Evolutionary conservation across 2,888 invertebrate species (phyloP).

Genomic region (Ornithoptera priamus): DNA sequence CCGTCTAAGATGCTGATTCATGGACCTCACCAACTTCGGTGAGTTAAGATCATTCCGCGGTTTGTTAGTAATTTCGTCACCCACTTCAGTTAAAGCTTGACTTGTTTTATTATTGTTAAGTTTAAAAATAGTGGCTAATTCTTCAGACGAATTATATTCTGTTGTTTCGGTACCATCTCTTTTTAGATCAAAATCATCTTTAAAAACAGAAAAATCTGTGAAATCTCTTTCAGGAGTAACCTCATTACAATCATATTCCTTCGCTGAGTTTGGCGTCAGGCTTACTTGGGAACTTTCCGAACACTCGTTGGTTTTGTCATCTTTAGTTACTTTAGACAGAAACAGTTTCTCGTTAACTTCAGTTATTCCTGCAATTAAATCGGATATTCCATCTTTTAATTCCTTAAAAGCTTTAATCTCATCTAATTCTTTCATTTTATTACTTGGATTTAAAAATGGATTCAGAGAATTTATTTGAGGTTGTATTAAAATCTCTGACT

Average conservation of each 20-base stretch:
- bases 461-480: slow-evolving; percentile 59
- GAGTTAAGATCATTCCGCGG: slow-evolving; percentile 67
- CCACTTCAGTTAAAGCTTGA: slow-evolving; percentile 26
- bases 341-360: slow-evolving; percentile 74
- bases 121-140: slow-evolving; percentile 83
- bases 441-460: slow-evolving; percentile 63
- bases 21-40: slow-evolving; percentile 69
- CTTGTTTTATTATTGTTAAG: slow-evolving; percentile 47
- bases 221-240: slow-evolving; percentile 58
- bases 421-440: slow-evolving; percentile 66
- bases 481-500: slow-evolving; percentile 35
- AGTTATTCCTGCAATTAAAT: slow-evolving; percentile 74
- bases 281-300: slow-evolving; percentile 57
- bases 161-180: slow-evolving; percentile 71
- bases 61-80: slow-evolving; percentile 41
- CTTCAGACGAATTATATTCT: slow-evolving; percentile 83
- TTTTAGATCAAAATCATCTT: slow-evolving; percentile 66
- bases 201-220: slow-evolving; percentile 68
- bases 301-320: slow-evolving; percentile 41
- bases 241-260: slow-evolving; percentile 46
- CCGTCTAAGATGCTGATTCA: slow-evolving; percentile 71
- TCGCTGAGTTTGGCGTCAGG: slow-evolving; percentile 58
- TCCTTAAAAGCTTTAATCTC: slow-evolving; percentile 75
- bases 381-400: slow-evolving; percentile 74
- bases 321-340: slow-evolving; percentile 50